Conservation (phyloP, 2,113 vertebrate genomes). For the Callipepla squamata region DNA sequence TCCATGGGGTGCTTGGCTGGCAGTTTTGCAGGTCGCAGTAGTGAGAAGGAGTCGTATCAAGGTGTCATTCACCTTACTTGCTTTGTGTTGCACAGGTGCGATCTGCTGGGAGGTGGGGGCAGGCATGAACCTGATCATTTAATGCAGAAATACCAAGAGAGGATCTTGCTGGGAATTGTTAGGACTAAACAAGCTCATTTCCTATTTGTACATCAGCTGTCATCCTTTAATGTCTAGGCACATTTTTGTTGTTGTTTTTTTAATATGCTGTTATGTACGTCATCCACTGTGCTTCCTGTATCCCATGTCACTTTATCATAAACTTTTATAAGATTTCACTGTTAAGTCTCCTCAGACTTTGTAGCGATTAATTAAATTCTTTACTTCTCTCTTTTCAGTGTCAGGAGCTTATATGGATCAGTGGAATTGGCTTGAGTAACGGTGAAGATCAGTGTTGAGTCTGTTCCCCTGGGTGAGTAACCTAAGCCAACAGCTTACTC, state of each 20-base stretch:
- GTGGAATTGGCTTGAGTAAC: slow-evolving; percentile 5
- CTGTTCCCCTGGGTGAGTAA: slow-evolving; percentile 55
- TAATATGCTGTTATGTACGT: neutral
- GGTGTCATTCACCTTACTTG: neutral
- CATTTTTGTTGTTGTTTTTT: neutral
- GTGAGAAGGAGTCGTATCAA: neutral
- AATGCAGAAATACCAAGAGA: neutral
- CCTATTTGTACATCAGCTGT: neutral
- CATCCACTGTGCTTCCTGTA: neutral
- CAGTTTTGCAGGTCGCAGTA: neutral
- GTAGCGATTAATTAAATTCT: neutral
- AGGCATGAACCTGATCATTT: neutral
- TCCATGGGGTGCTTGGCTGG: fast-evolving
- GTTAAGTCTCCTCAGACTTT: neutral
- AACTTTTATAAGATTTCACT: neutral
- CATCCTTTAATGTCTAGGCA: neutral
- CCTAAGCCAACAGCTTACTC: neutral
- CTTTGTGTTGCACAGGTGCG: neutral
- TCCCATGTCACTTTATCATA: neutral
- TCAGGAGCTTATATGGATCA: slow-evolving; percentile 43
- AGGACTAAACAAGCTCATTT: slow-evolving; percentile 29
- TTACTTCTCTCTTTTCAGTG: slow-evolving; percentile 21
- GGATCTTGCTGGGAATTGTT: neutral
- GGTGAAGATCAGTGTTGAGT: neutral
- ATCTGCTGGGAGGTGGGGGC: neutral